Conservation (phyloP, 2,888 invertebrate genomes). For the Thera britannica region DNA sequence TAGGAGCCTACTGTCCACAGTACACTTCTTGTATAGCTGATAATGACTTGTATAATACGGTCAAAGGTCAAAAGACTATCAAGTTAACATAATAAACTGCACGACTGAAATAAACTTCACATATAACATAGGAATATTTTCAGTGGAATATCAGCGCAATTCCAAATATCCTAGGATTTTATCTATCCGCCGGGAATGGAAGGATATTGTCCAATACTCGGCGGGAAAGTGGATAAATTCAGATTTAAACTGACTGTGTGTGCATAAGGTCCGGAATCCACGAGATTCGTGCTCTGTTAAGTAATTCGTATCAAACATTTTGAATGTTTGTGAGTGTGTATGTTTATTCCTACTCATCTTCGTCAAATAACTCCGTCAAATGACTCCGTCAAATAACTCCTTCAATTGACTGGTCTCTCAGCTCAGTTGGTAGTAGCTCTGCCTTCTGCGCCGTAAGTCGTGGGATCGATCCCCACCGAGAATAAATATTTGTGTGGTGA, state of each 20-base stretch:
- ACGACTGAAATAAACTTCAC: slow-evolving; percentile 11
- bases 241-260: slow-evolving; percentile 23
- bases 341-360: no score
- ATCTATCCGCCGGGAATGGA: slow-evolving; percentile 28
- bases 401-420: no score
- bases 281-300: neutral
- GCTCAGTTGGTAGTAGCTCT: no score
- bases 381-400: no score
- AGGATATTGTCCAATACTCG: slow-evolving; percentile 33
- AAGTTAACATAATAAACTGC: slow-evolving; percentile 15
- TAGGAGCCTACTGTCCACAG: no score
- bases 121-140: slow-evolving; percentile 20
- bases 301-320: neutral
- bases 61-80: neutral
- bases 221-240: slow-evolving; percentile 23
- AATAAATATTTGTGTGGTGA: no score
- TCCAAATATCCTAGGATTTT: slow-evolving; percentile 31
- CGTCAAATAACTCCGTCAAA: no score
- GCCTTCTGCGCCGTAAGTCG: no score
- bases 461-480: no score
- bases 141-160: slow-evolving; percentile 27
- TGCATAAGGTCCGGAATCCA: neutral
- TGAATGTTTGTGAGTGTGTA: no score
- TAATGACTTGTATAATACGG: no score
- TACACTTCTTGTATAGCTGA: no score